These are phyloP conservation scores for Lepidurus couesii DNA, from an alignment of 1,140 invertebrate species.

Conservation along the genomic window DNA sequence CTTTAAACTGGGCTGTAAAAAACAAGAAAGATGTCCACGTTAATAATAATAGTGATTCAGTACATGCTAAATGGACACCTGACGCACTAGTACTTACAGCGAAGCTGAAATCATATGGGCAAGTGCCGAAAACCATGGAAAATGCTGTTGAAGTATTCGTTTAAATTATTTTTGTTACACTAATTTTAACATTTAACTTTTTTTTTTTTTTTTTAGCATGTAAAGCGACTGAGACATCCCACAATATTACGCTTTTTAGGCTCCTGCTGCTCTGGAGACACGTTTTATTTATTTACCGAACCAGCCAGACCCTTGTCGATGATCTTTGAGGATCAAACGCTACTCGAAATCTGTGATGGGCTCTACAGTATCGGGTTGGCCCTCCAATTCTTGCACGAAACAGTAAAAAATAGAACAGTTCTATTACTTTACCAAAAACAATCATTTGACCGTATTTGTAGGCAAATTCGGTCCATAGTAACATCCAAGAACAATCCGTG, in stretches of 20 bases:
- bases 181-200: background rate
- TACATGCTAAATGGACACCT: background rate
- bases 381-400: conserved; percentile 71
- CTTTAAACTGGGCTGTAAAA: conserved; percentile 9
- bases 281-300: conserved; percentile 68
- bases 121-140: conserved; percentile 26
- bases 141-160: conserved; percentile 25
- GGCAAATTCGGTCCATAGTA: conserved; percentile 70
- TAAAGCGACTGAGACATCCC: conserved; percentile 72
- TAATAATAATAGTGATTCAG: background rate
- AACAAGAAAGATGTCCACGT: background rate
- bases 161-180: background rate
- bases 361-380: conserved; percentile 66
- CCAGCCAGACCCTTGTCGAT: conserved; percentile 63
- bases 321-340: conserved; percentile 56
- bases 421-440: background rate
- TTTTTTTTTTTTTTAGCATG: conserved; percentile 56
- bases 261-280: conserved; percentile 67
- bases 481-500: conserved; percentile 68
- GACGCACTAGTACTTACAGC: conserved; percentile 25
- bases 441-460: conserved; percentile 36
- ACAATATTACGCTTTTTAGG: conserved; percentile 70
- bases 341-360: conserved; percentile 70
- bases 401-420: conserved; percentile 44
- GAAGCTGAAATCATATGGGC: conserved; percentile 25